Percentiles rank a stretch among this genome's conserved stretches.
These are phyloP conservation scores for Ginglymostoma cirratum DNA, from an alignment of 2,113 vertebrate genomes.

Conservation along the genomic window DNA sequence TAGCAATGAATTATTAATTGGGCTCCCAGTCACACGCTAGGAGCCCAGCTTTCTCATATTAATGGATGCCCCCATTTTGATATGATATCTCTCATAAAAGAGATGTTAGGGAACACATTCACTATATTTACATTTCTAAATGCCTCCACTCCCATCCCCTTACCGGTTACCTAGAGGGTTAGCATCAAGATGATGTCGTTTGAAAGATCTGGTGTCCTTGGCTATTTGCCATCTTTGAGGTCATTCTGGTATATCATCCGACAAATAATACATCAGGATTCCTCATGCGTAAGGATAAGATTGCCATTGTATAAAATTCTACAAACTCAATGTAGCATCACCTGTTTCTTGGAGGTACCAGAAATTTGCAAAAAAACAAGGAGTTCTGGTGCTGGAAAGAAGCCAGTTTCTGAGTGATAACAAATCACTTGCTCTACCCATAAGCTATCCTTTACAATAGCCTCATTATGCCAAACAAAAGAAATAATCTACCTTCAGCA, in stretches of 20 bases:
- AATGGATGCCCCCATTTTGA: not conserved
- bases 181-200: not conserved
- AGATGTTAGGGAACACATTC: not conserved
- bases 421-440: not conserved
- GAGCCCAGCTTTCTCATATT: not conserved
- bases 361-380: not conserved
- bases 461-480: constrained; percentile 7
- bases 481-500: not conserved
- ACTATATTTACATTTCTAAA: not conserved
- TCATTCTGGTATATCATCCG: not conserved
- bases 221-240: not conserved
- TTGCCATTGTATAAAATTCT: not conserved
- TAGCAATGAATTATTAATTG: not conserved
- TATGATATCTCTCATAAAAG: not conserved
- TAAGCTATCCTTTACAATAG: not conserved
- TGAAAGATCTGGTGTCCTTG: not conserved
- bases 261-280: not conserved
- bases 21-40: not conserved
- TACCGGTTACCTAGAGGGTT: not conserved
- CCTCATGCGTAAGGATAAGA: not conserved
- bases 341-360: not conserved
- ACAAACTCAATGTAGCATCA: not conserved
- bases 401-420: not conserved
- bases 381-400: not conserved
- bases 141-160: not conserved